phyloP scores from a whole-genome alignment of 2,797 vertebrate genomes.

The Poecile montanus region DNA sequence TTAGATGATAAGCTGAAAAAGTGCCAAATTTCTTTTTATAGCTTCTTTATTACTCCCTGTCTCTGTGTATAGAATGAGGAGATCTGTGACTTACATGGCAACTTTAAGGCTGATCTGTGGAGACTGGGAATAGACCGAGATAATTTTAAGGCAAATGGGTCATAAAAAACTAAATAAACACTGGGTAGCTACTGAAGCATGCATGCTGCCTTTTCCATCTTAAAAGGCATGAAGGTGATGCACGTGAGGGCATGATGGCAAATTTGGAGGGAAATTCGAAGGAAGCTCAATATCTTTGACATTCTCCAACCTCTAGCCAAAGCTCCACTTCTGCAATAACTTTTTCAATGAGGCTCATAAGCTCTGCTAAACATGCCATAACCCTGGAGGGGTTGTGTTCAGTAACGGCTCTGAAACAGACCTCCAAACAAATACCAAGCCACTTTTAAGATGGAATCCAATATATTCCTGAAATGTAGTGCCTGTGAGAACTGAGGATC shows the following conservation, averaged over 20 bases:
- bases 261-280: background rate
- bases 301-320: background rate
- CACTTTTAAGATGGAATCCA: conserved; percentile 45
- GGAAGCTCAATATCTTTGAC: background rate
- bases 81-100: background rate
- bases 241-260: fast-evolving
- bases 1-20: conserved; percentile 37
- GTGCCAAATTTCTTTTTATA: conserved; percentile 58
- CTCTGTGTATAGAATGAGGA: conserved; percentile 11
- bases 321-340: background rate
- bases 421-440: conserved; percentile 41
- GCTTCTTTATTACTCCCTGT: conserved; percentile 50
- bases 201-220: background rate
- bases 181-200: background rate
- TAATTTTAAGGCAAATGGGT: conserved; percentile 24
- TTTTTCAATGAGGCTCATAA: background rate
- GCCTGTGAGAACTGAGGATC: background rate
- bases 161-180: conserved; percentile 7
- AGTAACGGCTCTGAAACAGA: background rate
- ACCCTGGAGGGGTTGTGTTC: background rate
- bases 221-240: background rate
- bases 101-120: background rate
- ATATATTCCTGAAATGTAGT: conserved; percentile 46
- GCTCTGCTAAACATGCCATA: conserved; percentile 5
- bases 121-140: background rate